phyloP scores from a whole-genome alignment of 2,113 vertebrate genomes.

The Cinclus cinclus region DNA sequence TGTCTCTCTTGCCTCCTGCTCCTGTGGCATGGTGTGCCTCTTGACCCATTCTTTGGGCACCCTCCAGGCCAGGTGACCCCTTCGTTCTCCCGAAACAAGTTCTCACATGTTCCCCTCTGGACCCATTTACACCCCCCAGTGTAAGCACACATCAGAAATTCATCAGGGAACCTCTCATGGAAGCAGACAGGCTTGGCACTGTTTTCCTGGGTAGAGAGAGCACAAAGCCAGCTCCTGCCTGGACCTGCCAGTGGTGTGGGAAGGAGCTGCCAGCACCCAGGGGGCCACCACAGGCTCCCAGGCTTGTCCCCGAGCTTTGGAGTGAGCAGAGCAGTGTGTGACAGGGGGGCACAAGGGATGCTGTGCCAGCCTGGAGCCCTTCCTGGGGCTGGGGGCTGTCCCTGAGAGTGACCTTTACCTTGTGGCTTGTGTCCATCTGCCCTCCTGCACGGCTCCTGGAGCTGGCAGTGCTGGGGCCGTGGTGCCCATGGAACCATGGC shows the following conservation, averaged over 20 bases:
- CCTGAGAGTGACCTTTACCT: not conserved
- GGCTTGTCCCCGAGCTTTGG: not conserved
- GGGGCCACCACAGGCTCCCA: not conserved
- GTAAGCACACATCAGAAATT: rapidly evolving
- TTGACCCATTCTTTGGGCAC: not conserved
- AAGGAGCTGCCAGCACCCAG: not conserved
- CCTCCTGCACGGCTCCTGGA: not conserved
- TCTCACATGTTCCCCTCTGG: not conserved
- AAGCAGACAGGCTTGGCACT: not conserved
- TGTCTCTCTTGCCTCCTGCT: not conserved
- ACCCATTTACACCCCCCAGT: not conserved
- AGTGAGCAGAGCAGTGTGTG: not conserved
- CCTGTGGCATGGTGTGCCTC: not conserved
- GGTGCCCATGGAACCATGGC: not conserved
- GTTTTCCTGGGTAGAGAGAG: not conserved
- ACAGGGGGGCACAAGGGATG: not conserved
- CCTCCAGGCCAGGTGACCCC: not conserved
- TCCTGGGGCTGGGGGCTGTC: not conserved
- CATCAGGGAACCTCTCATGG: not conserved
- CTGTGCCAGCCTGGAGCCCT: not conserved
- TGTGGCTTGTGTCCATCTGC: not conserved
- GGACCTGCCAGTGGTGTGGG: not conserved
- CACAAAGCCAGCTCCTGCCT: not conserved
- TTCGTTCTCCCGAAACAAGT: not conserved
- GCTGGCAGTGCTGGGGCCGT: not conserved